phyloP scores from a whole-genome alignment of 30 jellyfish, hydroid and myxozoan genomes.

The Nemopilema nomurai region DNA sequence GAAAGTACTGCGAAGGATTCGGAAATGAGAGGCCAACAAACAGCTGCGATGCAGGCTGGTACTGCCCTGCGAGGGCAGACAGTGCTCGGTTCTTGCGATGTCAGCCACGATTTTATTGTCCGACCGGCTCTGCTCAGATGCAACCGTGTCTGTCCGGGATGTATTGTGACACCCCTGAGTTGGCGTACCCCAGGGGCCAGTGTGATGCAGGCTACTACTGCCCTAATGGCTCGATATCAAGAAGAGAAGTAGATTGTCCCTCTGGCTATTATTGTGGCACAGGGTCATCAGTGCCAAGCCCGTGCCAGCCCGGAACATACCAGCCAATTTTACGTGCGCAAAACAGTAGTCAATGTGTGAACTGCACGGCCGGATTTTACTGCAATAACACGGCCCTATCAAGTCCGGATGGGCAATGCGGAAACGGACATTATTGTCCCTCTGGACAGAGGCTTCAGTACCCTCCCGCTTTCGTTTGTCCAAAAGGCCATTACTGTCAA shows the following conservation, averaged over 20 bases:
- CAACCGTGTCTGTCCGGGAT: slow-evolving; percentile 79
- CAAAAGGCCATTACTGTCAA: slow-evolving; percentile 86
- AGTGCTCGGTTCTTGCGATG: slow-evolving; percentile 59
- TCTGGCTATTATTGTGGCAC: slow-evolving; percentile 81
- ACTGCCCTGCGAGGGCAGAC: slow-evolving; percentile 84
- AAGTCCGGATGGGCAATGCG: slow-evolving; percentile 66
- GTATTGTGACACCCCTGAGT: slow-evolving; percentile 71
- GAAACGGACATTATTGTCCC: slow-evolving; percentile 87
- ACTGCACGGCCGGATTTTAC: slow-evolving; percentile 86
- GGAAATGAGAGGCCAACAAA: slow-evolving; percentile 82
- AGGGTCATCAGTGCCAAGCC: slow-evolving; percentile 65
- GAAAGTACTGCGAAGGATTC: slow-evolving; percentile 86
- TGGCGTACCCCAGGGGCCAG: slow-evolving; percentile 73
- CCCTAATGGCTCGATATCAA: slow-evolving; percentile 79
- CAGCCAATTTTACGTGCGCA: slow-evolving; percentile 67
- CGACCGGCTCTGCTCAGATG: slow-evolving; percentile 85
- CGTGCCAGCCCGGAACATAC: slow-evolving; percentile 89
- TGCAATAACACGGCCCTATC: slow-evolving; percentile 85
- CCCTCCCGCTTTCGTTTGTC: slow-evolving; percentile 79
- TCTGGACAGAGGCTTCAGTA: slow-evolving; percentile 69
- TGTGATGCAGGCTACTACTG: slow-evolving; percentile 95
- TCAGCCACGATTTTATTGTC: slow-evolving; percentile 82
- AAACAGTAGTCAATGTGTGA: slow-evolving; percentile 59
- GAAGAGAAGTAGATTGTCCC: slow-evolving; percentile 71
- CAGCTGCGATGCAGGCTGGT: slow-evolving; percentile 88